These are phyloP conservation scores for Acestrorhynchus altus DNA, from an alignment of 2,797 vertebrate genomes.

Conservation along the genomic window DNA sequence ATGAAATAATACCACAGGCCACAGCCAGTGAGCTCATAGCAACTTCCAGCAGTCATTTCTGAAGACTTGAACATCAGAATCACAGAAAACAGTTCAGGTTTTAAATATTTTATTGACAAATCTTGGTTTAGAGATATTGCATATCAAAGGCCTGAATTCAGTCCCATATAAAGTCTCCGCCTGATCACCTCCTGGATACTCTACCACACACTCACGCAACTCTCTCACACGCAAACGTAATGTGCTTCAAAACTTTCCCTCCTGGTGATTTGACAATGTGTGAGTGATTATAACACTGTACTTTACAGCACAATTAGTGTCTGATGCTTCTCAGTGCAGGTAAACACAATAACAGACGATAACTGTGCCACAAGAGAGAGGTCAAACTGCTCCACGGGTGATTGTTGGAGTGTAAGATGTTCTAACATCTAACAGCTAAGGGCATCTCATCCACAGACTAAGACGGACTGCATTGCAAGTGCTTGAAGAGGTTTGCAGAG, in stretches of 20 bases:
- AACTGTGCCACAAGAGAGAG: conserved; percentile 5
- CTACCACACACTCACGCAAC: neutral
- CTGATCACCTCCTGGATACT: conserved; percentile 14
- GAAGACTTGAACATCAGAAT: neutral
- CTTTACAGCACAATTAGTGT: conserved; percentile 8
- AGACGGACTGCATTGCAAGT: conserved; percentile 8
- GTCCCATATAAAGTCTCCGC: conserved; percentile 27
- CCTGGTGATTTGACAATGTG: conserved; percentile 9
- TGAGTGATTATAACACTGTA: conserved; percentile 25
- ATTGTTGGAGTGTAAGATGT: conserved; percentile 1
- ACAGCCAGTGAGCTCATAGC: too few relatives aligned
- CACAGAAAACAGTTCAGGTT: neutral
- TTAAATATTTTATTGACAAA: conserved; percentile 54
- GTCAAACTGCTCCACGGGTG: neutral
- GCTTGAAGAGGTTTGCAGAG: conserved; percentile 26
- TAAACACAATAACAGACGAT: conserved; percentile 1
- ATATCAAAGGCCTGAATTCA: conserved; percentile 49
- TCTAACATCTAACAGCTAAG: neutral
- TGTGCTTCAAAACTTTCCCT: conserved; percentile 8
- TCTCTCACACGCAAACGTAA: conserved; percentile 14
- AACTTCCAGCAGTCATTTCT: neutral
- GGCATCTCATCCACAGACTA: conserved; percentile 14
- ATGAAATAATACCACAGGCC: too few relatives aligned
- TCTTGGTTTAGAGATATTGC: conserved; percentile 35
- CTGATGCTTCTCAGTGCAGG: conserved; percentile 4